Base-by-base conservation (phyloP, 2,888 invertebrate genomes). In the Arctia plantaginis region DNA sequence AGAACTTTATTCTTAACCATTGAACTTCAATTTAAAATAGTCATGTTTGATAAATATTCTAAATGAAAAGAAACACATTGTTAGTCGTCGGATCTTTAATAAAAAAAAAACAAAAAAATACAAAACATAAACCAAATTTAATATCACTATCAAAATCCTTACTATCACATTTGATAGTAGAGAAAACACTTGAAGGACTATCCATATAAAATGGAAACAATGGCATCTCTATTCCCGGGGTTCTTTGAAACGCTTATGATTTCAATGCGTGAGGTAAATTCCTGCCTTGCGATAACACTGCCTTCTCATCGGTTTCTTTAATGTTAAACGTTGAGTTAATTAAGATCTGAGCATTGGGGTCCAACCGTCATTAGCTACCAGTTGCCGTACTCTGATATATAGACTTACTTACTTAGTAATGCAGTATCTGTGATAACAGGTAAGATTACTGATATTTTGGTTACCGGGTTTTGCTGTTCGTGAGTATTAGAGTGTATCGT, bases 181-280 rank as follows among this genome's bases (percentile, higher is more conserved):
- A 6, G 13, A 23, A 67, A 47, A 67, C 23, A 10, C 12, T 44
- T 20, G 10, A 72, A 74, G 51, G 73, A 77, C 12, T 67, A 47
- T 82, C 82, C 82, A 1, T n/a, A 0, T 0, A 20, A 27, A 33
- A 3, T 0, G 12, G 33, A 72, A 76, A 13, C 18, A 69, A n/a
- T 76, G 82, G 79, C 83, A 78, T 7, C 85, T 84, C 85, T 85
- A 78, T 70, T 3, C 8, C 74, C 80, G 82, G 89, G 86, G 85
- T 94, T 94, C 94, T 93, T 93, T 92, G 94, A 94, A 95, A 94
- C 94, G 94, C 93, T 94, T 94, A 94, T 95, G 95, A 94, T 94
- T 94, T 94, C 93, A 90, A 93, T 91, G 94, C 93, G 94, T 93
- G 93, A 94, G 93, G 93, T 93, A 91, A 92, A 92, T 91, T 91